Evolutionary conservation across 2,888 invertebrate species (phyloP).

Genomic region (Cinara cedri): DNA sequence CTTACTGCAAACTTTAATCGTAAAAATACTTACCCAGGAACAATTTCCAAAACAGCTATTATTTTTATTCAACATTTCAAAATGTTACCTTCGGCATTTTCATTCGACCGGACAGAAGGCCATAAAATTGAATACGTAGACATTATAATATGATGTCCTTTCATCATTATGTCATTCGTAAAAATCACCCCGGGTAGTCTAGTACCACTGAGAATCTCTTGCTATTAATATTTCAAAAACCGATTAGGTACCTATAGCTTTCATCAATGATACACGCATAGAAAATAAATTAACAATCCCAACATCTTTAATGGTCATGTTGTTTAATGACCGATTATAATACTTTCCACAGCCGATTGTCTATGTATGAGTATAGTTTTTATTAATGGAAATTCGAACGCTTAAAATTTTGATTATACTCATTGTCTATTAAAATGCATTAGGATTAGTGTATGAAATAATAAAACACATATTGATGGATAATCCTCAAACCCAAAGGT

Average conservation of each 20-base stretch:
- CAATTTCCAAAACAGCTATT: background rate
- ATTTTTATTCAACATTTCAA: conserved; percentile 19
- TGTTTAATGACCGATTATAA: conserved; percentile 34
- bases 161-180: conserved; percentile 43
- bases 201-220: conserved; percentile 17
- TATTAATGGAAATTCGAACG: too few species aligned
- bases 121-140: conserved; percentile 32
- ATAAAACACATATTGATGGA: too few species aligned
- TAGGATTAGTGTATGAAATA: too few species aligned
- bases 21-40: background rate
- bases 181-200: conserved; percentile 52
- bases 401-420: too few species aligned
- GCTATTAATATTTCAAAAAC: conserved; percentile 39
- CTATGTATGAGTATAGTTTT: too few species aligned
- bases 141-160: background rate
- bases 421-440: too few species aligned
- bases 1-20: background rate
- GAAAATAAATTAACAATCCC: conserved; percentile 35
- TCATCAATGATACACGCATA: conserved; percentile 31
- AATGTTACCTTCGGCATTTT: conserved; percentile 40
- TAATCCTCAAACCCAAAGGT: too few species aligned
- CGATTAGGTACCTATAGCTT: conserved; percentile 30
- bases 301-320: conserved; percentile 27
- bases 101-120: conserved; percentile 23
- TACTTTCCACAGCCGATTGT: background rate